Evolutionary conservation across 2,113 vertebrate species (phyloP), one percentile per base, ranked within the genome.

Genomic region (Caracal caracal): DNA sequence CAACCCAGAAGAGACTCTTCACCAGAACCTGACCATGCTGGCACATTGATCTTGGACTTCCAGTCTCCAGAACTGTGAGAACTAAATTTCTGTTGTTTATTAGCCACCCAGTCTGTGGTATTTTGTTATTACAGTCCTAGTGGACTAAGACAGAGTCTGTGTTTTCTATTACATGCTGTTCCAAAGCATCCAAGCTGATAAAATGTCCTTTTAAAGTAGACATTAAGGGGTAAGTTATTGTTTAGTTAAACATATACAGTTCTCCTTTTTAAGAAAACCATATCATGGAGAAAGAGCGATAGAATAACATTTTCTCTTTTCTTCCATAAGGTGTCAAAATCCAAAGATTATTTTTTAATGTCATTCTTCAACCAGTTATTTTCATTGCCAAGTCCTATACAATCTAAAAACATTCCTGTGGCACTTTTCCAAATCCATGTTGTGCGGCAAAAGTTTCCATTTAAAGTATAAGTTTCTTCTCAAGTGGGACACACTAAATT

Each of bases 261-360:
- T 84, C 47, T 83, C 35, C 68, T 91, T 87, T 90, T 87, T 90
- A 90, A 96, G 70, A 78, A 96, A 93, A 79, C 15, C 47, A 24
- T 37, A 83, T 75, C 56, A 73, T 24, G 63, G 76, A 91, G 94
- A 94, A 94, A 95, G 17, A n/a, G n/a, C 20, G 63, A 63, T 47
- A 90, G 24, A 86, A 83, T 49, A 83, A 88, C 61, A 92, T n/a
- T 83, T 33, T 37, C 10, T 65, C 84, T 73, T 89, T 91, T 88
- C 70, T 94, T 88, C 53, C 65, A 35, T 40, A 90, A 79, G 76
- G 92, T 93, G 70, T 94, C 90, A 93, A 90, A 96, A 96, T 88
- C 86, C 82, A 90, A 95, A 63, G 76, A 93, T 94, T 90, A 75
- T 93, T 87, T 96, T 94, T 96, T 51, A 79, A 94, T 90, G 75